Evolutionary conservation across 2,797 vertebrate species (phyloP), one percentile per base, ranked within the genome.

Genomic region (Leucoraja ocellata): DNA sequence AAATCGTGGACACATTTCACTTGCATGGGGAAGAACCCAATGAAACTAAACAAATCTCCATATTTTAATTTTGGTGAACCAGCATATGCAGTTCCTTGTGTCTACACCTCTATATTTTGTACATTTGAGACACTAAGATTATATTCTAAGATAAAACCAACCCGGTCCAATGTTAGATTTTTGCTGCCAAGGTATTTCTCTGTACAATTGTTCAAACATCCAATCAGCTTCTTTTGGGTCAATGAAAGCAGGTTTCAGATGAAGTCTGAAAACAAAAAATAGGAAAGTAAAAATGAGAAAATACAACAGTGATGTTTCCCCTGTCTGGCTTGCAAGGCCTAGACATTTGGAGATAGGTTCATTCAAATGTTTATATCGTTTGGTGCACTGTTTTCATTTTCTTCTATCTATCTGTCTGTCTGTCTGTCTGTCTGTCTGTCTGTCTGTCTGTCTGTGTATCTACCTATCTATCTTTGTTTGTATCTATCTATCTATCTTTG

Each of bases 181-280:
- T 96, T 98, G 98, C 86, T 97, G 96, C 99, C 99, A 99, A 13
- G 98, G 98, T 76, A 99, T 94, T 93, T 98, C 98, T 28, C 94
- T 96, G 1, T 97, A 95, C 78, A 99, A 97, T 0, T 97, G 97
- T 94, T 97, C 97, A 95, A 99, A 97, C 94, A 97, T 96, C 97
- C 98, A 98, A 95, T 99, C 97, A 0, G 98, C 98, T 95, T 99
- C 97, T 83, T 97, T 95, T 1, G 95, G 93, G 23, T 97, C 95
- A 93, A 99, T 95, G 94, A 99, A 99, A 54, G 95, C 96, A 86
- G 97, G 97, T 95, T 97, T 94, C 93, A 99, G 96, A 93, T 94
- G 94, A 93, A 99, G 95, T 94, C 98, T 98, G 94, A 28, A 23
- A 91, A 65, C 23, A 93, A 81, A 93, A 10, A 63, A 84, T 86